Evolutionary conservation across 2,888 invertebrate species (phyloP), one percentile per base, ranked within the genome.

Genomic region (Baronia brevicornis): DNA sequence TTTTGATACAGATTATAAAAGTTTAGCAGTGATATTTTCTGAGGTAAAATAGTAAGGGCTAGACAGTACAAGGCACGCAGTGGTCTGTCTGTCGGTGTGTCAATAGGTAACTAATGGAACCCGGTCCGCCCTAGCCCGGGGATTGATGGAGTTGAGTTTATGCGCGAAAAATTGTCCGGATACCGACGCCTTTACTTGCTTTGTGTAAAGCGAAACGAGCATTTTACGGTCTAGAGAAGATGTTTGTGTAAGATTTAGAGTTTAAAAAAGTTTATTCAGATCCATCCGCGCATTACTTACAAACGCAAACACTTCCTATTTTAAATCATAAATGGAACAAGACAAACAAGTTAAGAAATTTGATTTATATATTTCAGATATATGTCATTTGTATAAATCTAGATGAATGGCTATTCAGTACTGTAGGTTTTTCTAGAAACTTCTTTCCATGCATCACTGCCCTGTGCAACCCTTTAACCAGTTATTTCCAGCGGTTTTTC

Each of bases 91-190:
- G 67, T 67, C 66, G 51, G 58, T 66, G 53, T 64, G 75, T 74
- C 77, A 69, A 68, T 74, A 67, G 64, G 65, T 74, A 68, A 75
- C 69, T 74, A 75, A 77, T 77, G 73, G 66, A 56, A 40, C 50
- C 48, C 48, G 47, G 48, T 51, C 49, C 43, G 37, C 44, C 42
- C 40, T 23, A 22, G 26, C 47, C 39, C 36, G 33, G 41, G 44
- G 53, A 54, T 54, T 63, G 63, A 64, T 60, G 60, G 54, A 55
- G 35, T 36, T 29, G 39, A 35, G 41, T 39, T 40, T 35, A 39
- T 39, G 33, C 36, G 39, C 34, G 41, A 42, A 43, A 43, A 43
- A 40, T 43, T 43, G 38, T 41, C 29, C 37, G 33, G 33, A 38
- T 46, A 32, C 28, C 20, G 22, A 29, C 28, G 33, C 29, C 37